These are phyloP conservation scores for Hystrix brachyura DNA, from an alignment of 2,113 vertebrate genomes.

Conservation along the genomic window DNA sequence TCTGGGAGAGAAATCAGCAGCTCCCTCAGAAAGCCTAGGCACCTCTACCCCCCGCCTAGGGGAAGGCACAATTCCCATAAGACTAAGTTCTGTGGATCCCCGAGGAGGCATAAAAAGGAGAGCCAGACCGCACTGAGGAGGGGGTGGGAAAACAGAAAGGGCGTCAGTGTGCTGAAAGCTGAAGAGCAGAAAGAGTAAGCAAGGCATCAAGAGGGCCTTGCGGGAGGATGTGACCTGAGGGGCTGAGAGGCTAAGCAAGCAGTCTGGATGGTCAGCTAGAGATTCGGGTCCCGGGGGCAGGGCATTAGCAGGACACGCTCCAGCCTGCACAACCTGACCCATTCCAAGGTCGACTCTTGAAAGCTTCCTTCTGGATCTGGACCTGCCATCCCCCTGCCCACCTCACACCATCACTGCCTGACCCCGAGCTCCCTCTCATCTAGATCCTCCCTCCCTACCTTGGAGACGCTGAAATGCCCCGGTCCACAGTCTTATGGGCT, in stretches of 20 bases:
- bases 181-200: neutral
- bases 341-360: neutral
- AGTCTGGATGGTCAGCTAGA: neutral
- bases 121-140: neutral
- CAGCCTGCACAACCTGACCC: neutral
- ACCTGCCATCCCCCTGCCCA: neutral
- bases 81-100: neutral
- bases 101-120: neutral
- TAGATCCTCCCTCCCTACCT: slow-evolving; percentile 69
- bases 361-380: neutral
- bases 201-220: neutral
- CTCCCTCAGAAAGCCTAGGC: neutral
- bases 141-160: neutral
- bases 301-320: neutral
- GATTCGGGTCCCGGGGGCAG: neutral
- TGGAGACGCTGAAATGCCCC: slow-evolving; percentile 61
- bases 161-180: neutral
- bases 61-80: neutral
- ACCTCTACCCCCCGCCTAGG: neutral
- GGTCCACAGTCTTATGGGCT: slow-evolving; percentile 86
- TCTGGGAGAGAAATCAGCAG: slow-evolving; percentile 75
- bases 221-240: neutral
- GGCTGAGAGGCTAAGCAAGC: neutral
- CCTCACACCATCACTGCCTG: too few relatives aligned
- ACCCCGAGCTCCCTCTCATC: neutral